Conservation (phyloP, 2,113 vertebrate genomes). For the Dicerorhinus sumatrensis region DNA sequence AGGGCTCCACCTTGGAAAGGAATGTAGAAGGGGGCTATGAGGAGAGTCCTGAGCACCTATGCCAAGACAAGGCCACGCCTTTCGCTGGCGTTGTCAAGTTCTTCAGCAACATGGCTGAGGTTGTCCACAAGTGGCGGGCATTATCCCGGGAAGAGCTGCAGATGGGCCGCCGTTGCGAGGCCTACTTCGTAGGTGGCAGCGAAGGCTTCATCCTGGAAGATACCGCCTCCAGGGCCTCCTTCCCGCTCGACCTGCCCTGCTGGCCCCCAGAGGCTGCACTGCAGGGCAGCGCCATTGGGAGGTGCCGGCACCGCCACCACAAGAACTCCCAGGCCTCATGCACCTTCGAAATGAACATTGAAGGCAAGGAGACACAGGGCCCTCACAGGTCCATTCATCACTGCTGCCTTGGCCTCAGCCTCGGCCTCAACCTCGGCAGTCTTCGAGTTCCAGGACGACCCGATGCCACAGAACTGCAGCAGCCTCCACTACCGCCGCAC, state of each 20-base stretch:
- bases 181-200: slow-evolving; percentile 80
- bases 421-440: not conserved
- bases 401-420: not conserved
- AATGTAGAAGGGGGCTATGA: slow-evolving; percentile 89
- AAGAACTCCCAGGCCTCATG: not conserved
- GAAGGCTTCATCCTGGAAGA: slow-evolving; percentile 54
- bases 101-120: slow-evolving; percentile 92
- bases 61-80: slow-evolving; percentile 87
- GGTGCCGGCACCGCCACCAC: fast-evolving
- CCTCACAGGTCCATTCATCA: not conserved
- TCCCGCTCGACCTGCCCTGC: slow-evolving; percentile 73
- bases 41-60: slow-evolving; percentile 82
- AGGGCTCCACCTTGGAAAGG: slow-evolving; percentile 82
- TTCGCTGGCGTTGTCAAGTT: slow-evolving; percentile 92
- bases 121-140: slow-evolving; percentile 91
- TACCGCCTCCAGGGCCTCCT: slow-evolving; percentile 73
- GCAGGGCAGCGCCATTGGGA: slow-evolving; percentile 52
- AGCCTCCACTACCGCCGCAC: not conserved
- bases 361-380: not conserved
- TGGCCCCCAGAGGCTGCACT: slow-evolving; percentile 81
- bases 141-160: slow-evolving; percentile 87
- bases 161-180: slow-evolving; percentile 61
- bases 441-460: not conserved
- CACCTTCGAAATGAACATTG: slow-evolving; percentile 9
- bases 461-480: not conserved